phyloP scores from a whole-genome alignment of 2,797 vertebrate genomes.

The Jordanella pulchra region DNA sequence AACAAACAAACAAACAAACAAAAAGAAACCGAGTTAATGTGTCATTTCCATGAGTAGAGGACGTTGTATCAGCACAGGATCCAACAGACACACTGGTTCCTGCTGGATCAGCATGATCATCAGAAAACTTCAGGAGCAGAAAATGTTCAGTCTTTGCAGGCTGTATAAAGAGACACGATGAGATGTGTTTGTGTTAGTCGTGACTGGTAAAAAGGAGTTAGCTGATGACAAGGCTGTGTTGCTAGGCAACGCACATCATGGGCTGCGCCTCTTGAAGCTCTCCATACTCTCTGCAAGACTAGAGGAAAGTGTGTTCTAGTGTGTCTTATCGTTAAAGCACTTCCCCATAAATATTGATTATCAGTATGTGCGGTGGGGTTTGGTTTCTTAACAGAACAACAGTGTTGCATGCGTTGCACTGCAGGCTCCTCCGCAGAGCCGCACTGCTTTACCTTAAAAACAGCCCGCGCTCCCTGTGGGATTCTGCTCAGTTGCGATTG shows the following conservation, averaged over 20 bases:
- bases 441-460: slow-evolving; percentile 34
- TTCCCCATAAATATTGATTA: slow-evolving; percentile 18
- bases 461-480: slow-evolving; percentile 31
- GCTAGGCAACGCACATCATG: slow-evolving; percentile 86
- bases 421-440: slow-evolving; percentile 8
- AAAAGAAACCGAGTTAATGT: not conserved
- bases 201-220: slow-evolving; percentile 89
- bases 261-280: slow-evolving; percentile 80
- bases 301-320: slow-evolving; percentile 51
- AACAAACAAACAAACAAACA: no score
- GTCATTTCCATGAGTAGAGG: slow-evolving; percentile 7
- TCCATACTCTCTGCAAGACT: slow-evolving; percentile 75
- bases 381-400: not conserved
- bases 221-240: slow-evolving; percentile 89
- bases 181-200: slow-evolving; percentile 87
- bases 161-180: slow-evolving; percentile 75
- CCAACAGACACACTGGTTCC: not conserved
- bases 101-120: slow-evolving; percentile 51
- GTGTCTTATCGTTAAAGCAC: slow-evolving; percentile 38
- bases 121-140: slow-evolving; percentile 56
- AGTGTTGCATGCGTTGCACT: slow-evolving; percentile 11
- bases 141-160: slow-evolving; percentile 75
- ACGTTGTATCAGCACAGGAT: slow-evolving; percentile 3
- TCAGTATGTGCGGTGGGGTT: not conserved
- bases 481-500: slow-evolving; percentile 33